A percentile compares a stretch with the other conserved stretches of the same genome.
Conservation (phyloP, 2,797 vertebrate species). For the Scleropages formosus region DNA sequence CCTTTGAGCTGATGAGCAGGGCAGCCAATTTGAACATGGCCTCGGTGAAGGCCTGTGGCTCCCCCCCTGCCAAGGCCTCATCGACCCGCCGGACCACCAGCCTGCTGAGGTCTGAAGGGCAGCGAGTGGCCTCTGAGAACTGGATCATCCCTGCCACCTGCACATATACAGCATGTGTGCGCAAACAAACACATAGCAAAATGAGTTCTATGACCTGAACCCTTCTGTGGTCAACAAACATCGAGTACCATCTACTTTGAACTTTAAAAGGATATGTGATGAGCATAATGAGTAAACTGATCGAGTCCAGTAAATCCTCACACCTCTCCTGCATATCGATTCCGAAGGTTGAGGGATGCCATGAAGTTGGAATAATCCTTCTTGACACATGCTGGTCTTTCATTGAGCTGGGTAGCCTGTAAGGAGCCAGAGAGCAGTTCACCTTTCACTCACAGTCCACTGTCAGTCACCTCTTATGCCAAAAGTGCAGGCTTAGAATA, state of each 20-base stretch:
- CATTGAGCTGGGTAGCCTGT: slow-evolving; percentile 86
- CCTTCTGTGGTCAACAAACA: not conserved
- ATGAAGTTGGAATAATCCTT: slow-evolving; percentile 99
- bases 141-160: slow-evolving; percentile 95
- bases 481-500: no score
- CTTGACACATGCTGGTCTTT: slow-evolving; percentile 92
- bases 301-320: not conserved
- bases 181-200: not conserved
- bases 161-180: not conserved
- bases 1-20: slow-evolving; percentile 87
- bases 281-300: no score
- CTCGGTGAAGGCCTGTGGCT: slow-evolving; percentile 82
- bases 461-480: not conserved
- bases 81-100: slow-evolving; percentile 84
- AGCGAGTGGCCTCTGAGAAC: slow-evolving; percentile 80
- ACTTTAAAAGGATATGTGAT: no score
- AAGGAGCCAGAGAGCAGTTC: not conserved
- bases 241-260: no score
- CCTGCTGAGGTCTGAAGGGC: slow-evolving; percentile 81
- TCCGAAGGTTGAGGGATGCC: slow-evolving; percentile 92
- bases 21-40: slow-evolving; percentile 95
- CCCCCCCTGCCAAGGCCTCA: slow-evolving; percentile 71
- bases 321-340: slow-evolving; percentile 96
- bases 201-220: no score
- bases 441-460: no score